Base-by-base conservation (phyloP, 2,797 vertebrate species). In the Xenentodon cancila region DNA sequence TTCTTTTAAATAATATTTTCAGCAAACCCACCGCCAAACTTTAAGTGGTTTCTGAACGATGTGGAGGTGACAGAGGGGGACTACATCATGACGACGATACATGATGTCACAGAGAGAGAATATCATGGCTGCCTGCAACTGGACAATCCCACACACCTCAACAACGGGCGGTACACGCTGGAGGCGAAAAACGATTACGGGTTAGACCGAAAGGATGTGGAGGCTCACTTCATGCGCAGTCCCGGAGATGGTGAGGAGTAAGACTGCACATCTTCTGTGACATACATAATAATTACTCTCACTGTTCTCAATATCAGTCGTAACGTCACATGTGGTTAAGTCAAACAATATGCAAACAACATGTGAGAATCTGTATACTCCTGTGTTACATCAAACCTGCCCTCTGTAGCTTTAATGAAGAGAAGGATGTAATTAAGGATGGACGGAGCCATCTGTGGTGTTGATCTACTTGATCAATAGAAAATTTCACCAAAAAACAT, bases 71-170 rank as follows among this genome's bases (percentile, higher is more conserved):
- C 78, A 4, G 96, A 99, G 74, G 95, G 92, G 3, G 46, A 60
- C 43, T 99, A 94, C 87, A 98, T 98, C 90, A 91, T 82, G 79
- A 98, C 96, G 68, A 92, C 88, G 87, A 96, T 99, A 90, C 95
- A 99, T 1, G 96, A 94, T 47, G 46, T 84, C 60, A 95, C 96
- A 40, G 95, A 96, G 69, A 94, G 95, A 65, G 97, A 98, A 87
- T 96, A 95, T 81, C 97, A 99, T 0, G 97, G 97, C 88, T 99
- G 97, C 89, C 93, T 99, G 84, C 96, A 98, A 86, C 85, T 99
- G 79, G 97, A 98, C 87, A 97, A 85, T 43, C 97, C 97, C 59
- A 99, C 97, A 4, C 97, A 99, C 70, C 81, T 98, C 86, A 97
- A 98, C 86, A 99, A 99, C 7, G 97, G 97, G 18, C 90, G 88